Evolutionary conservation across 2,113 vertebrate genomes (phyloP).

Genomic region (Glaucidium brasilianum): DNA sequence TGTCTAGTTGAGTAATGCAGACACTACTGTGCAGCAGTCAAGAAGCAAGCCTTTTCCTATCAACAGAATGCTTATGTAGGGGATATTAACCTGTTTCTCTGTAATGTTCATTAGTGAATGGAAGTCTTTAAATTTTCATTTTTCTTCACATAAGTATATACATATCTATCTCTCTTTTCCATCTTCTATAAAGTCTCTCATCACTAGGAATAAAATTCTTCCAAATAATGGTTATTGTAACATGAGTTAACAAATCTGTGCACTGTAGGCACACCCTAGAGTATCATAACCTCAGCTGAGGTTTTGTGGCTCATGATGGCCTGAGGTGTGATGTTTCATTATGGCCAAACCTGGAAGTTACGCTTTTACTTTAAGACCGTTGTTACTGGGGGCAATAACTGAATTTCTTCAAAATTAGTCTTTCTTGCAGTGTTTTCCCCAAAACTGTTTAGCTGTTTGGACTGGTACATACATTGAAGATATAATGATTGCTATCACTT

Average conservation of each 20-base stretch:
- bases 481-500: neutral
- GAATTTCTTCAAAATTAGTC: slow-evolving; percentile 9
- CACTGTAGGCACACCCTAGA: slow-evolving; percentile 33
- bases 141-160: neutral
- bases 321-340: slow-evolving; percentile 19
- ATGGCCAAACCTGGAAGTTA: slow-evolving; percentile 42
- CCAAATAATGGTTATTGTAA: slow-evolving; percentile 39
- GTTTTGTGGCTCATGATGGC: slow-evolving; percentile 40
- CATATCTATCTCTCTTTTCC: neutral
- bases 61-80: neutral
- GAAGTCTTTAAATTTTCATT: neutral
- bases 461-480: neutral
- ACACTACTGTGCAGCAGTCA: neutral
- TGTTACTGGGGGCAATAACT: neutral
- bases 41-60: neutral
- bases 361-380: slow-evolving; percentile 60
- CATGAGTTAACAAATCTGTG: slow-evolving; percentile 61
- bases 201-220: slow-evolving; percentile 38
- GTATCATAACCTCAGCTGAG: slow-evolving; percentile 52
- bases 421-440: neutral
- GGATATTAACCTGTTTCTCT: neutral
- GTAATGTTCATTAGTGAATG: neutral
- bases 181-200: neutral
- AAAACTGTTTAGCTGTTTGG: neutral
- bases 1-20: neutral